phyloP scores from a whole-genome alignment of 2,797 vertebrate species.

The Hybognathus amarus region DNA sequence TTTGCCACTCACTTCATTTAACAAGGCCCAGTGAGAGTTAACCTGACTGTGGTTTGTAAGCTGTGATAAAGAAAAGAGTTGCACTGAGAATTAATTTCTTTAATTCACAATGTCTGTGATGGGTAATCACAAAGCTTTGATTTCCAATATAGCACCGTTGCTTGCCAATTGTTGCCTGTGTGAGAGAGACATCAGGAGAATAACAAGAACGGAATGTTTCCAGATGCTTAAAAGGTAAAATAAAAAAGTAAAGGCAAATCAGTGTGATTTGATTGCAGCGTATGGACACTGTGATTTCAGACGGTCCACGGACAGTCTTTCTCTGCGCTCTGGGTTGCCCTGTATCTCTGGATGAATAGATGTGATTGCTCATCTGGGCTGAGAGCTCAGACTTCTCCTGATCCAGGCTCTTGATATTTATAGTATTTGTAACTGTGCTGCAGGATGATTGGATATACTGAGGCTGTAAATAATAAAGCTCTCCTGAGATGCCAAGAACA shows the following conservation, averaged over 20 bases:
- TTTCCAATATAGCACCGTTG: neutral
- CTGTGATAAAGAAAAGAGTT: neutral
- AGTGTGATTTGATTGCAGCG: constrained; percentile 40
- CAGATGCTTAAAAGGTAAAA: neutral
- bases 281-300: constrained; percentile 32
- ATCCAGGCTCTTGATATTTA: constrained; percentile 42
- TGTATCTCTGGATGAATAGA: constrained; percentile 40
- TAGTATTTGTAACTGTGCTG: constrained; percentile 51
- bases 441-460: constrained; percentile 59
- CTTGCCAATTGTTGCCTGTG: neutral
- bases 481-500: constrained; percentile 52
- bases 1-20: no score
- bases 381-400: constrained; percentile 42
- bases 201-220: neutral
- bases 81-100: neutral
- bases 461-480: constrained; percentile 52
- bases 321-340: constrained; percentile 27
- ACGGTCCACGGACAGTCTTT: neutral
- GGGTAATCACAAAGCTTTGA: constrained; percentile 5
- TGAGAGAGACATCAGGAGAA: neutral
- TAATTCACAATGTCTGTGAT: neutral
- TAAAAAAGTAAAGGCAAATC: constrained; percentile 12
- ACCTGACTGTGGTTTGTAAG: neutral
- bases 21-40: no score
- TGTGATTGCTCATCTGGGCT: constrained; percentile 51